Base-by-base conservation (phyloP, 2,797 vertebrate species). In the Malurus splendens region DNA sequence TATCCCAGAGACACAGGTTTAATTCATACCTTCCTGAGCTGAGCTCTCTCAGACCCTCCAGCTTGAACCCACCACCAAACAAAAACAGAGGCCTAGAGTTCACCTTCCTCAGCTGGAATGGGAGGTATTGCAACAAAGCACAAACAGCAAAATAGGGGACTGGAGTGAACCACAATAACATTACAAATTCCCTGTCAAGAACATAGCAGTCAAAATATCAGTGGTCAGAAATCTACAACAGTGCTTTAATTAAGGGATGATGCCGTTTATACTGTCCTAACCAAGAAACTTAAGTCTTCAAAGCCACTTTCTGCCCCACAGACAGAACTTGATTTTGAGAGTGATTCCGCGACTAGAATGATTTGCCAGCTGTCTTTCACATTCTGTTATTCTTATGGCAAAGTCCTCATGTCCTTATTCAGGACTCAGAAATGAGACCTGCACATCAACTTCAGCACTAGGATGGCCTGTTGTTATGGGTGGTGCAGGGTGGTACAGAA, bases 391-490 rank as follows among this genome's bases (percentile, higher is more conserved):
- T 74, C 24, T 78, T 72, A 82, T 0, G 0, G 78, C 3, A 10
- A 70, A 51, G 15, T 23, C 45, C 27, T 91, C 59, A 14, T 14
- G 7, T 52, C 79, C 42, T 71, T 67, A 27, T 27, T 65, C 39
- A 51, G 20, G 55, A 50, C 25, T 91, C 38, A 7, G 59, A 48
- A 76, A 27, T 2, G 3, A 13, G 18, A 66, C n/a, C 55, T 86
- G 28, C 0, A 0, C 36, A 38, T 11, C 57, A 76, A 4, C 45
- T 38, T 62, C 59, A 70, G 30, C 27, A 64, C 9, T 6, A 39
- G 12, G 27, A 54, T 68, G 30, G 30, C 17, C 22, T 48, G 25
- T 60, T 44, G 27, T 47, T 48, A 4, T 22, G 18, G 54, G 82
- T 3, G 3, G 18, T 47, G 42, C 66, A 22, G n/a, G 18, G 36